phyloP scores from a whole-genome alignment of 92 coral and sea anemone species.

The Muricea muricata region DNA sequence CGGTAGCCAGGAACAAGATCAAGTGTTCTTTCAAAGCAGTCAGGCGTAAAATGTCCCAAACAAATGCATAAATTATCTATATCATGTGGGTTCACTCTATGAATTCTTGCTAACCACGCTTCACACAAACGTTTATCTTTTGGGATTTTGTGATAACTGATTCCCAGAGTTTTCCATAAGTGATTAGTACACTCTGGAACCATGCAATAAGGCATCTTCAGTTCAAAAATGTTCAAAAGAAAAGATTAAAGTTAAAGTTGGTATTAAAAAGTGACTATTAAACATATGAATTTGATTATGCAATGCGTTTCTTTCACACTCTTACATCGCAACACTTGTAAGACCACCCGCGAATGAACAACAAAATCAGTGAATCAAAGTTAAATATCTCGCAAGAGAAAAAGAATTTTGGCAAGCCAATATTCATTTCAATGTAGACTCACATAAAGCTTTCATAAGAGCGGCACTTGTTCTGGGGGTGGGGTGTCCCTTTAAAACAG shows the following conservation, averaged over 20 bases:
- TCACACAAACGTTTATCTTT: neutral
- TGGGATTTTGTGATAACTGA: conserved; percentile 3
- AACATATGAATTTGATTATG: neutral
- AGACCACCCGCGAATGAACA: neutral
- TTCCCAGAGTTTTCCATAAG: neutral
- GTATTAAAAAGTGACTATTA: neutral
- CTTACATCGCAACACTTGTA: neutral
- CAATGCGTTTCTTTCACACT: neutral
- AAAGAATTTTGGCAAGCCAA: neutral
- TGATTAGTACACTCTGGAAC: conserved; percentile 8
- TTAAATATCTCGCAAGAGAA: neutral
- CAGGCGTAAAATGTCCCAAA: conserved; percentile 16
- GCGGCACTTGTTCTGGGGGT: neutral
- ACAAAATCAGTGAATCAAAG: neutral
- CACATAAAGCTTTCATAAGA: neutral
- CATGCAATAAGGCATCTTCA: conserved; percentile 29
- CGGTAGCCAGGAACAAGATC: conserved; percentile 14
- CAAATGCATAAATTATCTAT: conserved; percentile 6
- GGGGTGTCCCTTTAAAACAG: too few species aligned
- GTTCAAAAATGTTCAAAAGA: neutral
- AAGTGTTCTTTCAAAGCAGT: conserved; percentile 12
- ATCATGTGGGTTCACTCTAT: conserved; percentile 1
- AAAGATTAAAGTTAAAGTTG: neutral
- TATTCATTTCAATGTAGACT: neutral
- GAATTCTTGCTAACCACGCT: conserved; percentile 20